A percentile compares a stretch with the other conserved stretches of the same genome.
phyloP scores from a whole-genome alignment of 2,113 vertebrate genomes.

The Protobothrops flavoviridis region DNA sequence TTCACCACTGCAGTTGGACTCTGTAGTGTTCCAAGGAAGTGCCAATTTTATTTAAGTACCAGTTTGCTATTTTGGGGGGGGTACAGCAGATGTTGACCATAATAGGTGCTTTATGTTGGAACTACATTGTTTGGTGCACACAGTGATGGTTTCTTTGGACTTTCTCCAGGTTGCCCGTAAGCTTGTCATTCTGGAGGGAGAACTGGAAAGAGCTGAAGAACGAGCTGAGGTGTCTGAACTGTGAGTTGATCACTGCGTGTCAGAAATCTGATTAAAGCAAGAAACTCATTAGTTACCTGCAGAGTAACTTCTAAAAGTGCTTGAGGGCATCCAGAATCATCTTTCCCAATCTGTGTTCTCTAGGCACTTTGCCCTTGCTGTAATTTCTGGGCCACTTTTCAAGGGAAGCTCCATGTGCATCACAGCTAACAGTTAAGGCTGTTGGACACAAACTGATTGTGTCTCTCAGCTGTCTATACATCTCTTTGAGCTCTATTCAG shows the following conservation, averaged over 20 bases:
- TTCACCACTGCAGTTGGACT: not conserved
- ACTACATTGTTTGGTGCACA: too few relatives aligned
- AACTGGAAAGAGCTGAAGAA: slow-evolving; percentile 94
- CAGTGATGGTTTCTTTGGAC: not conserved
- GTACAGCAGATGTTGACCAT: not conserved
- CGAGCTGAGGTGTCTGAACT: slow-evolving; percentile 92
- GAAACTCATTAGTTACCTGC: not conserved
- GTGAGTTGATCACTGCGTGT: slow-evolving; percentile 71
- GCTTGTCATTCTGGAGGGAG: slow-evolving; percentile 91
- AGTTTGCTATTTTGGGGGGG: not conserved
- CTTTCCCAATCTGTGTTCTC: not conserved
- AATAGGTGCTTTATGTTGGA: not conserved
- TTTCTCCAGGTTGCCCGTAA: slow-evolving; percentile 90
- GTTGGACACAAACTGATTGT: not conserved
- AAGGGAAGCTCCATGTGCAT: not conserved
- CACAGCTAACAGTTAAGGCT: not conserved
- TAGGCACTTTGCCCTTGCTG: not conserved
- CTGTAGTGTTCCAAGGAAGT: not conserved
- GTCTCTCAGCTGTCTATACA: not conserved
- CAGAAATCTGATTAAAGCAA: not conserved
- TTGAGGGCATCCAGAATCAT: not conserved
- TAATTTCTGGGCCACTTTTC: not conserved
- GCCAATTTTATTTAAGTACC: not conserved
- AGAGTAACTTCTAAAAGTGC: not conserved
- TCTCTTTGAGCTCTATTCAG: not conserved